Conservation (phyloP, 2,888 invertebrate genomes). For the Cabera pusaria region DNA sequence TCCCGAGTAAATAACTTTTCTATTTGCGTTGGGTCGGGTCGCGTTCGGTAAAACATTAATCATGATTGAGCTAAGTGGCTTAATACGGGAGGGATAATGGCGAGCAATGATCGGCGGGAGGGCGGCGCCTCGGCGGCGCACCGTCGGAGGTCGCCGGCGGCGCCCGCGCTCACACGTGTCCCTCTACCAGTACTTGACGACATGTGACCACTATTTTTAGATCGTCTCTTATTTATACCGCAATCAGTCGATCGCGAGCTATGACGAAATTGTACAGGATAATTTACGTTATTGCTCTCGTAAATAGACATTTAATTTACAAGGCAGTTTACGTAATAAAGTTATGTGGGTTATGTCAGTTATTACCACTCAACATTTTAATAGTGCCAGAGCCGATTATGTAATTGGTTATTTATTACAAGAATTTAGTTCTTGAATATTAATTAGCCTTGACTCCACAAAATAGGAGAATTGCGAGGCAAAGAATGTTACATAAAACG, state of each 20-base stretch:
- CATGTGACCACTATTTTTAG: constrained; percentile 13
- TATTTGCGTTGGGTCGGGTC: constrained; percentile 75
- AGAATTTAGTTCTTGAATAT: too few species aligned
- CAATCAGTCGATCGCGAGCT: constrained; percentile 1
- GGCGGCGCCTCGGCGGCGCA: constrained; percentile 64
- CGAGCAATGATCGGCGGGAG: constrained; percentile 76
- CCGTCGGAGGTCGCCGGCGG: constrained; percentile 34
- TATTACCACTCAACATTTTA: too few species aligned
- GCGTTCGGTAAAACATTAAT: constrained; percentile 82
- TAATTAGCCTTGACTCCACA: too few species aligned
- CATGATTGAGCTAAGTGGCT: constrained; percentile 84
- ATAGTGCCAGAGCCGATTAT: too few species aligned
- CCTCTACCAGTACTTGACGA: constrained; percentile 4
- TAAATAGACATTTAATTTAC: too few species aligned
- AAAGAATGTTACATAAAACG: too few species aligned
- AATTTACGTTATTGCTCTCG: too few species aligned
- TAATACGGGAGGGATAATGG: constrained; percentile 81
- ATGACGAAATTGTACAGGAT: neutral
- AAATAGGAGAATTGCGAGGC: too few species aligned
- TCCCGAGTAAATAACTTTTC: constrained; percentile 78
- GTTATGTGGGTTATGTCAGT: too few species aligned
- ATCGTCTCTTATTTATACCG: constrained; percentile 7
- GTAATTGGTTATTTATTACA: too few species aligned
- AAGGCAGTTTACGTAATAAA: too few species aligned
- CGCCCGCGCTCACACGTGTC: constrained; percentile 21